phyloP scores from a whole-genome alignment of 2,113 vertebrate genomes.

The Ibidorhyncha struthersii region DNA sequence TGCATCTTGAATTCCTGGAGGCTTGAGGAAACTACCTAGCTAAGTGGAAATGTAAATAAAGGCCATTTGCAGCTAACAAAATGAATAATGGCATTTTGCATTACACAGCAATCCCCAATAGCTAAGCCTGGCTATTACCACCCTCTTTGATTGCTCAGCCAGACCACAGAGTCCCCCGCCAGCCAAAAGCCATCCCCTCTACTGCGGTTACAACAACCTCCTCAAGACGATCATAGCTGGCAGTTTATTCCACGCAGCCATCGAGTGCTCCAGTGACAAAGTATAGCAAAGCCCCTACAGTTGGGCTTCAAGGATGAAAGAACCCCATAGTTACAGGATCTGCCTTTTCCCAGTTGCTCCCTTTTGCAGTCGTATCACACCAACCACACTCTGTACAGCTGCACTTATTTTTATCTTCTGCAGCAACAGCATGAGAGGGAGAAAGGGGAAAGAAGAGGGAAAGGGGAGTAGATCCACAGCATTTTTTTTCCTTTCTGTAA shows the following conservation, averaged over 20 bases:
- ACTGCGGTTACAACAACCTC: neutral
- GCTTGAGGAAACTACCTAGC: neutral
- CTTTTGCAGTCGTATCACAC: neutral
- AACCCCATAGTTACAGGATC: too few relatives aligned
- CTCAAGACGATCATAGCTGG: neutral
- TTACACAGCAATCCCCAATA: neutral
- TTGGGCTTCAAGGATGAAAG: neutral
- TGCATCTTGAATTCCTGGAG: neutral
- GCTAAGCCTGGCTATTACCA: neutral
- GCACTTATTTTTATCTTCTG: neutral
- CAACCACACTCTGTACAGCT: neutral
- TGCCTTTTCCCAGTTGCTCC: neutral
- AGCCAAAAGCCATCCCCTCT: neutral
- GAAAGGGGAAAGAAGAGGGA: neutral
- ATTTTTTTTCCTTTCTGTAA: neutral
- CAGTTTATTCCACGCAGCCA: neutral
- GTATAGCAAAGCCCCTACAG: neutral
- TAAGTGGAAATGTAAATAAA: slow-evolving; percentile 56
- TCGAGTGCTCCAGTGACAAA: neutral
- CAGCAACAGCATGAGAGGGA: neutral
- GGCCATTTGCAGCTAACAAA: neutral
- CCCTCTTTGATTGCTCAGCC: neutral
- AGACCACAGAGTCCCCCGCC: neutral
- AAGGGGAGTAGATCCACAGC: neutral
- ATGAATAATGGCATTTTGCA: neutral